Base-by-base conservation (phyloP, 2,113 vertebrate genomes). In the Onychostoma macrolepis region DNA sequence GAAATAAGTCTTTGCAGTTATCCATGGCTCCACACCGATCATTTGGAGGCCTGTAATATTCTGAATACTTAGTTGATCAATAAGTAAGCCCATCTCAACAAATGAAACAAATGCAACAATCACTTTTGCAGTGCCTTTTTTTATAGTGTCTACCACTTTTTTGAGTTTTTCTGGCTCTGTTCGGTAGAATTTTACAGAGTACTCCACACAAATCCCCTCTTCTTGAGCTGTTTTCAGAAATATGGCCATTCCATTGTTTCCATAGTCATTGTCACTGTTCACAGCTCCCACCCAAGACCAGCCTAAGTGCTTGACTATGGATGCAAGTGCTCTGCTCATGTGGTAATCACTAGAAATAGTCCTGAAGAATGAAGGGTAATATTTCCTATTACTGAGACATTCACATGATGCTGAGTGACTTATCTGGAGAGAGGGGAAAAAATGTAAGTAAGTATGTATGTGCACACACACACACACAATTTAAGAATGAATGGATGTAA, bases 231-330 rank as follows among this genome's bases (percentile, higher is more conserved):
- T 92, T 11, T 91, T 61, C 0, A 94, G 89, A 83, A 95, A 95
- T 78, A 94, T 94, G 6, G 93, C 92, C 92, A 95, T 95, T 84
- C 94, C 95, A 1, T 90, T 93, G 90, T 94, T 95, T n/a, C 95
- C 95, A 4, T 95, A 95, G 71, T 95, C 94, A 67, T 91, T 94
- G 89, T 94, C 92, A 21, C 93, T 95, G 89, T 94, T 93, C 17
- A 95, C 90, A 13, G 94, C 86, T 5, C 95, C 94, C 0, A 95
- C 94, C 94, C 95, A 96, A 11, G 91, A 93, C 95, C 95, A 95
- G 85, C 94, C 93, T 79, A 95, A 95, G 88, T 93, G 92, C 56
- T 95, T 95, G 17, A 95, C 92, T 84, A 95, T 56, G 61, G 93
- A 90, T 7, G 90, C 94, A 0, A 95, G 90, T 4, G 93, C 93